Conservation (phyloP, 2,113 vertebrate species). For the Craseonycteris thonglongyai region DNA sequence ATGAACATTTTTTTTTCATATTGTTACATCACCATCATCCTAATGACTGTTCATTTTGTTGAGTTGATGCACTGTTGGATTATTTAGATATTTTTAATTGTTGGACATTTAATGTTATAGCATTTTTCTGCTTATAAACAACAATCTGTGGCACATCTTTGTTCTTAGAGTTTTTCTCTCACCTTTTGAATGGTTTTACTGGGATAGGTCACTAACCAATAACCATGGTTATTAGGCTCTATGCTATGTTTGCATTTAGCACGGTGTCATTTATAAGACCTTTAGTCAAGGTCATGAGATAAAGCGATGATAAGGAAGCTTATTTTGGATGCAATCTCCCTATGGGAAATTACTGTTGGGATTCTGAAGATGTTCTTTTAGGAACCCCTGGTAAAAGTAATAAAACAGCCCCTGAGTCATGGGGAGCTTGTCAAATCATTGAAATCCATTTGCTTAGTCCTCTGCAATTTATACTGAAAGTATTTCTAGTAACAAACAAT, state of each 20-base stretch:
- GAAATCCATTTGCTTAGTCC: background rate
- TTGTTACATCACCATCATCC: background rate
- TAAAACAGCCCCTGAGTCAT: background rate
- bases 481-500: background rate
- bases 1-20: background rate
- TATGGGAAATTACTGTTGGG: background rate
- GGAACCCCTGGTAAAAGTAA: background rate
- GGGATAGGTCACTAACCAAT: background rate
- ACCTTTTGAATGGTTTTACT: background rate
- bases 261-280: background rate
- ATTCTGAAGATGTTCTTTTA: background rate
- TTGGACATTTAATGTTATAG: background rate
- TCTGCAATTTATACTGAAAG: background rate
- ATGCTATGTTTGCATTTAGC: background rate
- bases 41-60: background rate
- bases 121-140: background rate
- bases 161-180: background rate
- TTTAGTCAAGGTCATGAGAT: background rate
- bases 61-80: background rate
- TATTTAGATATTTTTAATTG: background rate
- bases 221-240: background rate
- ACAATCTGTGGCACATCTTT: background rate
- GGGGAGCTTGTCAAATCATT: background rate
- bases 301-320: background rate
- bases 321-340: background rate